Percentiles rank a stretch among this genome's conserved stretches.
phyloP scores from a whole-genome alignment of 2,888 invertebrate genomes.

The Lathronympha strigana region DNA sequence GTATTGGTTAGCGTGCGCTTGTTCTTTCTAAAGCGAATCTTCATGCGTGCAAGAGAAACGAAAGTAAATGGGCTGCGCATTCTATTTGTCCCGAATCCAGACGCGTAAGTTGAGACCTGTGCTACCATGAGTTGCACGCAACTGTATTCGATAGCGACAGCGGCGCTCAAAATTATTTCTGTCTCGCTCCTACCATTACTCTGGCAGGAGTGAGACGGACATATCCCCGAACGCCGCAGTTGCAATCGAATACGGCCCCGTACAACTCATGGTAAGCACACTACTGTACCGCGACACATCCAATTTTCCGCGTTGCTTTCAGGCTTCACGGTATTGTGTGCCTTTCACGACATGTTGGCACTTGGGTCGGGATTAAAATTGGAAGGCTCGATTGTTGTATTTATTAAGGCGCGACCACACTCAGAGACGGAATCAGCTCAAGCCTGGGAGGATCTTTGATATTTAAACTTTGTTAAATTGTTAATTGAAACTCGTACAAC shows the following conservation, averaged over 20 bases:
- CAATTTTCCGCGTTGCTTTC: conserved; percentile 34
- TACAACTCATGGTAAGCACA: no score
- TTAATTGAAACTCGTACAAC: no score
- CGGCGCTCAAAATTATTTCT: no score
- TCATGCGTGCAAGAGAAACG: neutral
- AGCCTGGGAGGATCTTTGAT: no score
- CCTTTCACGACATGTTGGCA: conserved; percentile 9
- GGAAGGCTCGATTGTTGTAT: conserved; percentile 8
- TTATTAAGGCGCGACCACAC: neutral
- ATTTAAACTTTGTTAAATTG: no score
- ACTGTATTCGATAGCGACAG: no score
- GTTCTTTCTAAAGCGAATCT: neutral
- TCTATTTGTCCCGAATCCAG: conserved; percentile 27
- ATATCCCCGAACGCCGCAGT: no score
- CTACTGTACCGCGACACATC: conserved; percentile 24
- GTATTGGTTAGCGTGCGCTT: neutral
- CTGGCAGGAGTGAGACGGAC: no score
- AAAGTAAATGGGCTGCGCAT: no score
- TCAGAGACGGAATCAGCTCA: neutral
- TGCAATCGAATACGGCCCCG: no score
- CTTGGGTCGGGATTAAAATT: conserved; percentile 23
- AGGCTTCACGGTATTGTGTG: conserved; percentile 26
- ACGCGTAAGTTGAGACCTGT: conserved; percentile 25
- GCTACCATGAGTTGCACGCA: no score
- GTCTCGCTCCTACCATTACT: no score